Evolutionary conservation across 2,888 invertebrate genomes (phyloP).

Genomic region (Aporophyla nigra): DNA sequence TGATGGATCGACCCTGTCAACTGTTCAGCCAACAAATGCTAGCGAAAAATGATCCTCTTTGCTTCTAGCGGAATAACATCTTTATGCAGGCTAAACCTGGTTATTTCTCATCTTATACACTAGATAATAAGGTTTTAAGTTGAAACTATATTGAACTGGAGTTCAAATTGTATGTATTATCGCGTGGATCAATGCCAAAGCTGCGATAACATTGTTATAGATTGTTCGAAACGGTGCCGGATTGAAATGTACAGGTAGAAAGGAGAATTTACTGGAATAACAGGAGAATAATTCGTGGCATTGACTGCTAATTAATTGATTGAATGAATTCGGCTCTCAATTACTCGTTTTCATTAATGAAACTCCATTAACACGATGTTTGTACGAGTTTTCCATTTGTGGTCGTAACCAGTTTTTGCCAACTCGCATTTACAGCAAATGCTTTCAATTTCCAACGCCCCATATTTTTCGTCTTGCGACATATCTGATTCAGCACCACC

Average conservation of each 20-base stretch:
- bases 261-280: constrained; percentile 31
- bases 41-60: constrained; percentile 80
- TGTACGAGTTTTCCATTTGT: constrained; percentile 31
- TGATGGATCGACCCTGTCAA: constrained; percentile 82
- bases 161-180: constrained; percentile 71
- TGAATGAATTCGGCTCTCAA: constrained; percentile 23
- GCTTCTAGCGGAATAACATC: constrained; percentile 74
- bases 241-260: constrained; percentile 50
- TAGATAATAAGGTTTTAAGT: constrained; percentile 69
- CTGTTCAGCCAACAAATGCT: constrained; percentile 72
- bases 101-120: constrained; percentile 77
- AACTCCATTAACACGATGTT: constrained; percentile 25
- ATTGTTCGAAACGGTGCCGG: constrained; percentile 38
- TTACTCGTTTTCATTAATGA: constrained; percentile 32
- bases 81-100: constrained; percentile 78
- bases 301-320: constrained; percentile 40
- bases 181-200: constrained; percentile 79
- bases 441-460: not conserved
- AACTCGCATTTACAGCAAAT: not conserved
- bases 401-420: not conserved
- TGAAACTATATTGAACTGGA: constrained; percentile 71
- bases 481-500: constrained; percentile 1
- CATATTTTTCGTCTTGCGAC: not conserved
- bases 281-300: constrained; percentile 19
- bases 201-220: constrained; percentile 64